These are phyloP conservation scores for Ochlodes sylvanus DNA, from an alignment of 2,888 invertebrate genomes.

Conservation along the genomic window DNA sequence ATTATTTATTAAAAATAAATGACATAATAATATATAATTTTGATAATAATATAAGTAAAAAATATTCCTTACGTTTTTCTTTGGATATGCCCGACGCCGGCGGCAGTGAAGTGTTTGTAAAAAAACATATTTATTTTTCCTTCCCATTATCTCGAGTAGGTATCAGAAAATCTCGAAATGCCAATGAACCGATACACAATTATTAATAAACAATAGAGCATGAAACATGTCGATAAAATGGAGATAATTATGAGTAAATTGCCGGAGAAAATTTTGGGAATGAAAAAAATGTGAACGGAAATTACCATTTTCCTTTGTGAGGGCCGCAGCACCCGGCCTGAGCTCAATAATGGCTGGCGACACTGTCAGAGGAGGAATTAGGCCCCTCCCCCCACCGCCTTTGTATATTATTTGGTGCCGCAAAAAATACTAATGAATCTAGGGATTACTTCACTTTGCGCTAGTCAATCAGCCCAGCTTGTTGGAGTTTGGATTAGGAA, in stretches of 20 bases:
- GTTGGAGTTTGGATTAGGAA: too few species aligned
- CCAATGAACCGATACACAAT: background rate
- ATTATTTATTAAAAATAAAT: too few species aligned
- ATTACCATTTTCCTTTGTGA: slow-evolving; percentile 34
- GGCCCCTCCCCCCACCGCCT: slow-evolving; percentile 21
- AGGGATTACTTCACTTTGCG: slow-evolving; percentile 4
- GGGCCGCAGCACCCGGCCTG: slow-evolving; percentile 19
- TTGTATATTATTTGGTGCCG: slow-evolving; percentile 21
- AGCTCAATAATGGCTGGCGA: slow-evolving; percentile 40
- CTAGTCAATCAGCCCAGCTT: background rate
- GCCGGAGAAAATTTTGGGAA: slow-evolving; percentile 22
- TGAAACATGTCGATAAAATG: slow-evolving; percentile 13
- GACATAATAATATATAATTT: too few species aligned
- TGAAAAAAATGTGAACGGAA: slow-evolving; percentile 27
- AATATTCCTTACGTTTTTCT: too few species aligned
- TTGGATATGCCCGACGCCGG: too few species aligned
- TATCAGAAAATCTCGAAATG: too few species aligned
- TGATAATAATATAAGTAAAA: too few species aligned
- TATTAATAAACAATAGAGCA: background rate
- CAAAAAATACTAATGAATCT: slow-evolving; percentile 37
- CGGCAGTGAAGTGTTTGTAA: too few species aligned
- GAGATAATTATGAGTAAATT: slow-evolving; percentile 28
- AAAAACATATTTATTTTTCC: too few species aligned
- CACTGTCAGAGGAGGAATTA: slow-evolving; percentile 39
- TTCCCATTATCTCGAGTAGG: too few species aligned